Conservation (phyloP, 2,797 vertebrate genomes). For the Scleropages formosus region DNA sequence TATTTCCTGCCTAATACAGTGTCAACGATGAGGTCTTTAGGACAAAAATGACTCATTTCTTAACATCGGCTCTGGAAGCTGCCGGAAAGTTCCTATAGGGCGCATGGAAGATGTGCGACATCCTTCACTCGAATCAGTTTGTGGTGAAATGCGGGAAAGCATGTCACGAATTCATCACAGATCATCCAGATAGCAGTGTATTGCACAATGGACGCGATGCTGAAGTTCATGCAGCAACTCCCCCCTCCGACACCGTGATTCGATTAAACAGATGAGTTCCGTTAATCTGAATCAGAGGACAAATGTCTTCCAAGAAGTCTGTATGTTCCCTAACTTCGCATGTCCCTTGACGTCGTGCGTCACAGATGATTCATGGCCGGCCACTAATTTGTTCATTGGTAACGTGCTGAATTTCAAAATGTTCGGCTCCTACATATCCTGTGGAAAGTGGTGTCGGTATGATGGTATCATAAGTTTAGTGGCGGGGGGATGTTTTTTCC, state of each 20-base stretch:
- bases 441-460: background rate
- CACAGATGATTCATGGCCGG: conserved; percentile 25
- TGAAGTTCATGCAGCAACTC: background rate
- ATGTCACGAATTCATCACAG: conserved; percentile 2
- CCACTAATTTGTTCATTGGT: background rate
- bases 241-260: conserved; percentile 18
- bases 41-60: background rate
- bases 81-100: background rate
- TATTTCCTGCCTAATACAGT: conserved; percentile 15
- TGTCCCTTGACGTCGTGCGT: conserved; percentile 2
- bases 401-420: background rate
- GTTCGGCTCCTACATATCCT: background rate
- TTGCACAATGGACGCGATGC: background rate
- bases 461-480: background rate
- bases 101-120: background rate
- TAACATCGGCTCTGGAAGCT: background rate
- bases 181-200: background rate
- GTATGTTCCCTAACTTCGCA: conserved; percentile 12
- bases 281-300: conserved; percentile 17
- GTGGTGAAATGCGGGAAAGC: conserved; percentile 16
- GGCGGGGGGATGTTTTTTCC: too few species aligned
- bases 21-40: background rate
- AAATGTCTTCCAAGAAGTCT: conserved; percentile 17
- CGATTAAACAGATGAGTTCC: conserved; percentile 22
- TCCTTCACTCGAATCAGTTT: too few species aligned